Evolutionary conservation across 2,113 vertebrate species (phyloP).

Genomic region (Trematomus loennbergii): DNA sequence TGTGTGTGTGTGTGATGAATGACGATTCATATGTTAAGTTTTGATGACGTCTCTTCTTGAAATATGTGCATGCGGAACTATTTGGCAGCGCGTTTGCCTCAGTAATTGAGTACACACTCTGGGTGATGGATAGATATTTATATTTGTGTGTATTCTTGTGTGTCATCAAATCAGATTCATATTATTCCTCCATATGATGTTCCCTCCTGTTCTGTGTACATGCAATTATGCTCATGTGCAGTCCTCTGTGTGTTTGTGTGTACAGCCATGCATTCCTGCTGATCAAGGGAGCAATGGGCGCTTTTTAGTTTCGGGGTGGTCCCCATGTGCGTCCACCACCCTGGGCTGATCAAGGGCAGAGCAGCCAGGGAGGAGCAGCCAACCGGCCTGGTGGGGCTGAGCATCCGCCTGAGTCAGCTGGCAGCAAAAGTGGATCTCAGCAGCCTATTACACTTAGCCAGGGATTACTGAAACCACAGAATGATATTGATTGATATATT

Average conservation of each 20-base stretch:
- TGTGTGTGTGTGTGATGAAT: background rate
- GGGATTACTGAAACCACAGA: slow-evolving; percentile 61
- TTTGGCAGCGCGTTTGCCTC: background rate
- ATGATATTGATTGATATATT: slow-evolving; percentile 69
- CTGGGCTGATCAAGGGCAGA: slow-evolving; percentile 45
- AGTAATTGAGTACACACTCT: background rate
- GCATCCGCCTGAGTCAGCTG: slow-evolving; percentile 56
- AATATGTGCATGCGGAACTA: slow-evolving; percentile 23
- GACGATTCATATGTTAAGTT: slow-evolving; percentile 2
- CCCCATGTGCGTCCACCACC: slow-evolving; percentile 61
- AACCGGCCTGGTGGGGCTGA: slow-evolving; percentile 40
- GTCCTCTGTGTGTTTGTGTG: slow-evolving; percentile 38
- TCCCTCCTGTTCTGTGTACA: slow-evolving; percentile 43
- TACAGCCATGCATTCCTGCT: slow-evolving; percentile 41
- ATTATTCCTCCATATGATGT: slow-evolving; percentile 10
- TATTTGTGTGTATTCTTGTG: slow-evolving; percentile 31
- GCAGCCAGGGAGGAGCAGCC: slow-evolving; percentile 25
- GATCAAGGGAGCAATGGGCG: slow-evolving; percentile 57
- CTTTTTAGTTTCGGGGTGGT: slow-evolving; percentile 71
- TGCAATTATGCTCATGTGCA: slow-evolving; percentile 45
- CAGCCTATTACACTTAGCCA: slow-evolving; percentile 54
- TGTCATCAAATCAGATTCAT: slow-evolving; percentile 44
- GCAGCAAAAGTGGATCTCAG: slow-evolving; percentile 49
- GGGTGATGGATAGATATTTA: slow-evolving; percentile 11
- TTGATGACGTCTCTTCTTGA: slow-evolving; percentile 16